Conservation (phyloP, 1,140 invertebrate genomes). For the Vollenhovia emeryi region DNA sequence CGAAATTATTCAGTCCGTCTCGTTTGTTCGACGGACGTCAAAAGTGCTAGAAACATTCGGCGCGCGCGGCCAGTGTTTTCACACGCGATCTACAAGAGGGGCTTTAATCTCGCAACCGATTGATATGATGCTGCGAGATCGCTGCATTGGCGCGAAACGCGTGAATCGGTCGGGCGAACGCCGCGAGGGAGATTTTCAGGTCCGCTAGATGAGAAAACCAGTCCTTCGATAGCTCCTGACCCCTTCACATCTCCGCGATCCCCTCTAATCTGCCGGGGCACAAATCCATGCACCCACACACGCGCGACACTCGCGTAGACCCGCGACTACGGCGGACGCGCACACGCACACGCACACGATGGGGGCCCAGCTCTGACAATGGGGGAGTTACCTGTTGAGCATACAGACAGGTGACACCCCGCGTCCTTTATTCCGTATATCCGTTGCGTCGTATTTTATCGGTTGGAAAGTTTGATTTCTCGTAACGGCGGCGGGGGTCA, state of each 20-base stretch:
- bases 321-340: conserved; percentile 7
- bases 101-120: conserved; percentile 45
- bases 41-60: not conserved
- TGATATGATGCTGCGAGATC: conserved; percentile 39
- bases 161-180: conserved; percentile 58
- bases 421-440: conserved; percentile 73
- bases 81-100: not conserved
- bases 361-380: conserved; percentile 72
- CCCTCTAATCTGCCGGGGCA: conserved; percentile 39
- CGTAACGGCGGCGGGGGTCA: conserved; percentile 56
- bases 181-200: conserved; percentile 70
- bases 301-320: conserved; percentile 1
- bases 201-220: conserved; percentile 74
- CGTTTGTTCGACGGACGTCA: not conserved
- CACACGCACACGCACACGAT: conserved; percentile 8
- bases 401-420: conserved; percentile 83
- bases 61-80: not conserved
- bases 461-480: conserved; percentile 83
- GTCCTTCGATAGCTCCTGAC: conserved; percentile 55
- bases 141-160: conserved; percentile 58
- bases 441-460: conserved; percentile 81
- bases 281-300: conserved; percentile 48
- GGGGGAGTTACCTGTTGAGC: conserved; percentile 81
- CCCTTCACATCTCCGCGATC: conserved; percentile 49
- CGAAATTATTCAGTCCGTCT: not conserved